A percentile compares a stretch with the other conserved stretches of the same genome.
Conservation (phyloP, 2,888 invertebrate species). For the Lasioglossum marginatum region DNA sequence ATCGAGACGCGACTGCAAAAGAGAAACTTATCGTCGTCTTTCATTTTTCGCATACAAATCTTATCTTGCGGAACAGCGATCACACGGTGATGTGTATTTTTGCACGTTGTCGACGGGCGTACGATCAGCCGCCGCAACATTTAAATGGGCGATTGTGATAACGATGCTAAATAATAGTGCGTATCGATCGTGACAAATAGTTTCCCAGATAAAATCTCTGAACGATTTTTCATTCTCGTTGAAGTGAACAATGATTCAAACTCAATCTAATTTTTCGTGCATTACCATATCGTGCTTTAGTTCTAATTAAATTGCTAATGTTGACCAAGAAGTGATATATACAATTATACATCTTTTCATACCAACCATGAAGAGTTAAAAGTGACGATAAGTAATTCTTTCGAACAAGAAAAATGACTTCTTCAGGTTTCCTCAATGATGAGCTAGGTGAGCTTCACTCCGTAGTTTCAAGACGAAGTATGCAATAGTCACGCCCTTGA, state of each 20-base stretch:
- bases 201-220: neutral
- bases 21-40: slow-evolving; percentile 35
- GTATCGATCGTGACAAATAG: neutral
- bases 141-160: slow-evolving; percentile 37
- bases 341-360: neutral
- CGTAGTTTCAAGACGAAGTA: neutral
- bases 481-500: neutral
- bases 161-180: neutral
- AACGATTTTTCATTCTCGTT: neutral
- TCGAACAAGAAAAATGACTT: neutral
- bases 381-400: neutral
- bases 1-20: slow-evolving; percentile 34
- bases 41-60: slow-evolving; percentile 11
- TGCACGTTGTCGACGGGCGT: neutral
- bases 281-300: neutral
- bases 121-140: slow-evolving; percentile 16
- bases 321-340: neutral
- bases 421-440: neutral
- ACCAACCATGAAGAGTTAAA: too few species aligned
- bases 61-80: neutral
- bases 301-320: neutral
- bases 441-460: neutral
- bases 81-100: neutral
- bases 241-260: neutral
- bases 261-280: neutral